Evolutionary conservation across 2,113 vertebrate genomes (phyloP).

Genomic region (Thryonomys swinderianus): DNA sequence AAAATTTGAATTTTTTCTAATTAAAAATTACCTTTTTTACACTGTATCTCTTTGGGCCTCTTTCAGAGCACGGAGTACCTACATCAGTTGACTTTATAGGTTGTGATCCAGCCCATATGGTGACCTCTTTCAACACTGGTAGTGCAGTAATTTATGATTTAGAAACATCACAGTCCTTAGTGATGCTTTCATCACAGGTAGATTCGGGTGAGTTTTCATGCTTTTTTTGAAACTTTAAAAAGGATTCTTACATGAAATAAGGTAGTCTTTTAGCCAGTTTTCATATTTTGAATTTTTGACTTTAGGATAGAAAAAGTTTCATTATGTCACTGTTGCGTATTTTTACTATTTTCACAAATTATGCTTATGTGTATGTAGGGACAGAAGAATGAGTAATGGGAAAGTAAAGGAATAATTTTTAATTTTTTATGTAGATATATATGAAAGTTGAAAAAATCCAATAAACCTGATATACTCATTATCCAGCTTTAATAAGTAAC

Average conservation of each 20-base stretch:
- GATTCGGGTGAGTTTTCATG: slow-evolving; percentile 90
- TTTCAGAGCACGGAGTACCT: slow-evolving; percentile 93
- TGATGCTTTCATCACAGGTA: slow-evolving; percentile 93
- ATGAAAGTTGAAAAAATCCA: not conserved
- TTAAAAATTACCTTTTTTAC: not conserved
- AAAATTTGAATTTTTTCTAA: slow-evolving; percentile 20
- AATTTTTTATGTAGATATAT: slow-evolving; percentile 14
- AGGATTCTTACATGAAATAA: not conserved
- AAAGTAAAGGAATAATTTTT: slow-evolving; percentile 14
- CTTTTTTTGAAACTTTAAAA: slow-evolving; percentile 32
- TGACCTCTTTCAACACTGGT: slow-evolving; percentile 94
- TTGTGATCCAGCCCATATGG: slow-evolving; percentile 97
- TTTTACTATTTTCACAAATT: not conserved
- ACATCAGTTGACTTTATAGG: slow-evolving; percentile 97
- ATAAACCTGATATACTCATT: not conserved
- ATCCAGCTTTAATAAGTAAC: not conserved
- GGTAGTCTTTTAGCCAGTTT: slow-evolving; percentile 20
- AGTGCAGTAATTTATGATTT: slow-evolving; percentile 95
- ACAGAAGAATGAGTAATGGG: not conserved
- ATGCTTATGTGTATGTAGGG: not conserved
- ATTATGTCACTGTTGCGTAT: not conserved
- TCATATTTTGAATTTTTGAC: slow-evolving; percentile 9
- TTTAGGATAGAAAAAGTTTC: slow-evolving; percentile 25
- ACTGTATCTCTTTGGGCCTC: slow-evolving; percentile 17
- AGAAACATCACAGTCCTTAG: slow-evolving; percentile 94